These are phyloP conservation scores for Sceloporus tristichus DNA, from an alignment of 2,113 vertebrate genomes.

Conservation along the genomic window DNA sequence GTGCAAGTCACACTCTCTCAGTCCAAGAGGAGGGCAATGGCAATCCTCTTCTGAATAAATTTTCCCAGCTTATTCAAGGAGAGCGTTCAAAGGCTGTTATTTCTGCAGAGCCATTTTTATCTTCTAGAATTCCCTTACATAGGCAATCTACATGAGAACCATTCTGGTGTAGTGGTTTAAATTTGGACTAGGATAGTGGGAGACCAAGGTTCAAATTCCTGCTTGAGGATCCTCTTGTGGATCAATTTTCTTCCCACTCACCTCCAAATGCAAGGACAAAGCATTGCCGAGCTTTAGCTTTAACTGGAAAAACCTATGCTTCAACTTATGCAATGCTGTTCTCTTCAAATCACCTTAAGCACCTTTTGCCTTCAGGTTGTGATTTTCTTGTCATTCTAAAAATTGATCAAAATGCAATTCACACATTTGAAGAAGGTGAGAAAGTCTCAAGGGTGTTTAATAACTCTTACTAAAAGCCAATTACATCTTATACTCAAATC, in stretches of 20 bases:
- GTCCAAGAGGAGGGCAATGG: too few species aligned
- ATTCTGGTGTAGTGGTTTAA: too few species aligned
- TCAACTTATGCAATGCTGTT: background rate
- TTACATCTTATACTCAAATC: constrained; percentile 51
- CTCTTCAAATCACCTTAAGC: background rate
- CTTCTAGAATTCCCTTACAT: too few species aligned
- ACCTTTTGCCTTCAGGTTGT: constrained; percentile 21
- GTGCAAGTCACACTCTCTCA: too few species aligned
- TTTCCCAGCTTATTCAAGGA: too few species aligned
- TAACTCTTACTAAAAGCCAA: constrained; percentile 47
- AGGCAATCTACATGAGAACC: too few species aligned
- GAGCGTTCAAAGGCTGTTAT: too few species aligned
- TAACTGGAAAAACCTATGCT: constrained; percentile 14
- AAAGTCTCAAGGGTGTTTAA: constrained; percentile 29
- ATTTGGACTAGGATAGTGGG: too few species aligned
- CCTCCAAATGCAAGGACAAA: background rate
- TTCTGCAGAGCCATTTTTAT: too few species aligned
- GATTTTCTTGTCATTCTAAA: constrained; percentile 46
- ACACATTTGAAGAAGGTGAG: constrained; percentile 41
- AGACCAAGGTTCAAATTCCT: too few species aligned
- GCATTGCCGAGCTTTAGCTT: background rate
- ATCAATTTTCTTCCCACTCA: background rate
- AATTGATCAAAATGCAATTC: constrained; percentile 57
- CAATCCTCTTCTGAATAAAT: too few species aligned
- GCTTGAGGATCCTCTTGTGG: background rate